Conservation (phyloP, 2,113 vertebrate species). For the Mus pahari region DNA sequence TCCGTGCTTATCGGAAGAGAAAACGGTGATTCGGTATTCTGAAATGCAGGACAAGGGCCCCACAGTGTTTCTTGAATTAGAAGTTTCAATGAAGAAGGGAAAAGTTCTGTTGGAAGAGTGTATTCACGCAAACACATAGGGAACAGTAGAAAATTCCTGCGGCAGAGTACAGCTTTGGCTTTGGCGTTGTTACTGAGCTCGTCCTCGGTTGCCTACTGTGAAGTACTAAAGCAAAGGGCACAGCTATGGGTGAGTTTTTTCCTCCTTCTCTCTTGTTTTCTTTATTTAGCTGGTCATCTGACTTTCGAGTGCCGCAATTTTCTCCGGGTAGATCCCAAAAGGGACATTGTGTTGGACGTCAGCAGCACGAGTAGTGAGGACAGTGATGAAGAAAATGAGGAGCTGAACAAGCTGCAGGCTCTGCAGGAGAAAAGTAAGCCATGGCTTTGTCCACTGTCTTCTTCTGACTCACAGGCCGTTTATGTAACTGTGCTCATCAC, state of each 20-base stretch:
- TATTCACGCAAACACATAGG: background rate
- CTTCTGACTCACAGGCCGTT: background rate
- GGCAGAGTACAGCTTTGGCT: slow-evolving; percentile 17
- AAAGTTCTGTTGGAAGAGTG: slow-evolving; percentile 3
- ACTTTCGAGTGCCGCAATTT: slow-evolving; percentile 99
- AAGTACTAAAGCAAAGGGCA: background rate
- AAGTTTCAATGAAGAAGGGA: slow-evolving; percentile 17
- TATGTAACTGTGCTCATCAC: background rate
- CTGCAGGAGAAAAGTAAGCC: slow-evolving; percentile 87
- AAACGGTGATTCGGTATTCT: background rate
- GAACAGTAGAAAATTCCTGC: background rate
- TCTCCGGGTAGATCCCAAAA: slow-evolving; percentile 96
- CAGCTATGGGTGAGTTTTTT: background rate
- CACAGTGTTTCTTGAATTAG: slow-evolving; percentile 37
- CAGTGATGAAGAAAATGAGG: slow-evolving; percentile 90
- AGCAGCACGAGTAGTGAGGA: slow-evolving; percentile 99
- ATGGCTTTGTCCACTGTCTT: background rate
- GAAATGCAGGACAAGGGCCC: background rate
- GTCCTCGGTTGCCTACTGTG: background rate
- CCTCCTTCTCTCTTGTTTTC: background rate
- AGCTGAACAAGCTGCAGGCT: slow-evolving; percentile 86
- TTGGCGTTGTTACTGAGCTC: slow-evolving; percentile 32
- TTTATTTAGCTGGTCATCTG: slow-evolving; percentile 94
- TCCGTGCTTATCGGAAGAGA: background rate
- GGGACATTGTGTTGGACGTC: slow-evolving; percentile 98